Evolutionary conservation across 23 tunicate genomes (phyloP).

Genomic region (Oikopleura dioica): DNA sequence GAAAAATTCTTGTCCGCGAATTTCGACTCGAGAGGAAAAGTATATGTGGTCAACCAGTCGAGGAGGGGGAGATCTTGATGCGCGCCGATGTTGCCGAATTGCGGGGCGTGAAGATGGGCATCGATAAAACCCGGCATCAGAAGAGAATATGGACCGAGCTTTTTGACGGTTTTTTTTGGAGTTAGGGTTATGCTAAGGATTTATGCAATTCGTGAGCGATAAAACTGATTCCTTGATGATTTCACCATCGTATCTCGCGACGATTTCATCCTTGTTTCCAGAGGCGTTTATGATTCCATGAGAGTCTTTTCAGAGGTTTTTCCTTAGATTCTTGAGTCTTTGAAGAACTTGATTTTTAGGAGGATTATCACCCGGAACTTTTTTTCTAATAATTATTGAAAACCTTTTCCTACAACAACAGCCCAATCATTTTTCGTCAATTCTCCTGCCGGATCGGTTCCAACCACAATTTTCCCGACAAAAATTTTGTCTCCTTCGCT

Average conservation of each 20-base stretch:
- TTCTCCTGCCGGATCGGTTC: neutral
- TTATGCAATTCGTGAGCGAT: no score
- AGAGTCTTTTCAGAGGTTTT: no score
- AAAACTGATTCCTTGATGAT: no score
- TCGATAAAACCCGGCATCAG: constrained; percentile 21
- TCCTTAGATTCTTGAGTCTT: no score
- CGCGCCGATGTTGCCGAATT: constrained; percentile 11
- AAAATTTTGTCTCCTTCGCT: neutral
- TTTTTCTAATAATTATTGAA: no score
- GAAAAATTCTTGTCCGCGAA: constrained; percentile 10
- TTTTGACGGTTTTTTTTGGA: no score
- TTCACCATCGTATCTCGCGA: neutral
- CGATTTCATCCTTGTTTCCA: neutral
- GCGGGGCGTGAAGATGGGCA: constrained; percentile 21
- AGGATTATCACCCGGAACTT: no score
- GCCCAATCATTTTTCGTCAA: neutral
- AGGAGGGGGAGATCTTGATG: constrained; percentile 14
- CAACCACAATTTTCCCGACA: neutral
- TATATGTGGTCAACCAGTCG: constrained; percentile 17
- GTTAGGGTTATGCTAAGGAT: no score
- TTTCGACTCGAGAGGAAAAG: constrained; percentile 13
- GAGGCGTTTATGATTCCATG: neutral
- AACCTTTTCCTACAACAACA: constrained; percentile 12
- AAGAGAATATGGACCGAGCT: neutral
- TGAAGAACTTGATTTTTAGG: no score